A percentile compares a stretch with the other conserved stretches of the same genome.
These are phyloP conservation scores for Squalus acanthias DNA, from an alignment of 2,797 vertebrate species.

Conservation along the genomic window DNA sequence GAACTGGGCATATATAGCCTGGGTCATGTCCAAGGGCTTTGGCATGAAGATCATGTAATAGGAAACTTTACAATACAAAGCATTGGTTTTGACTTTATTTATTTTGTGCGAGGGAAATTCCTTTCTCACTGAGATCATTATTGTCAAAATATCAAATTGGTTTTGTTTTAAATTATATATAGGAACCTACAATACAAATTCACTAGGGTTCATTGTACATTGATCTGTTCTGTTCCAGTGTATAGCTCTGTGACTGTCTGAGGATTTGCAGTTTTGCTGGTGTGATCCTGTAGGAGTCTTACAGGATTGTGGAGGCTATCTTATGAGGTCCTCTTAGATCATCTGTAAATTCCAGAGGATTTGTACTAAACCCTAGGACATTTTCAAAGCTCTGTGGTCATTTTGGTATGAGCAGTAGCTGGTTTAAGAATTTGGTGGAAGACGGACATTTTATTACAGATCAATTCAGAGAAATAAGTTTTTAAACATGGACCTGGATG, in stretches of 20 bases:
- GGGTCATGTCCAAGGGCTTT: neutral
- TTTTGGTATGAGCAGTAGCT: neutral
- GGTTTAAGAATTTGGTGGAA: neutral
- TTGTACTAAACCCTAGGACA: conserved; percentile 6
- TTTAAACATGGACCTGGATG: neutral
- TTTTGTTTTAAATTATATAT: neutral
- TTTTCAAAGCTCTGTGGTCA: conserved; percentile 1
- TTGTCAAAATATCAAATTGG: neutral
- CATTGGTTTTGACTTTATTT: neutral
- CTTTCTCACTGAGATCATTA: neutral
- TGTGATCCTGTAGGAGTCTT: neutral
- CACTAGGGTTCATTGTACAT: neutral
- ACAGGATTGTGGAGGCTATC: neutral
- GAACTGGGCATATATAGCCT: neutral
- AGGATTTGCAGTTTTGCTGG: neutral
- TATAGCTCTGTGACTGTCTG: neutral
- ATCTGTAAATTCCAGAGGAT: conserved; percentile 3
- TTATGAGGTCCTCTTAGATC: neutral
- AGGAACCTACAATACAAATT: neutral
- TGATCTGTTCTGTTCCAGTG: neutral
- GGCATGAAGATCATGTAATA: neutral
- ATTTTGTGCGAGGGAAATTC: neutral
- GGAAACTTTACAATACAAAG: neutral
- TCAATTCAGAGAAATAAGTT: neutral
- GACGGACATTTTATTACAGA: neutral